A percentile compares a stretch with the other conserved stretches of the same genome.
These are phyloP conservation scores for Elysia crispata DNA, from an alignment of 2,888 invertebrate species.

Conservation along the genomic window DNA sequence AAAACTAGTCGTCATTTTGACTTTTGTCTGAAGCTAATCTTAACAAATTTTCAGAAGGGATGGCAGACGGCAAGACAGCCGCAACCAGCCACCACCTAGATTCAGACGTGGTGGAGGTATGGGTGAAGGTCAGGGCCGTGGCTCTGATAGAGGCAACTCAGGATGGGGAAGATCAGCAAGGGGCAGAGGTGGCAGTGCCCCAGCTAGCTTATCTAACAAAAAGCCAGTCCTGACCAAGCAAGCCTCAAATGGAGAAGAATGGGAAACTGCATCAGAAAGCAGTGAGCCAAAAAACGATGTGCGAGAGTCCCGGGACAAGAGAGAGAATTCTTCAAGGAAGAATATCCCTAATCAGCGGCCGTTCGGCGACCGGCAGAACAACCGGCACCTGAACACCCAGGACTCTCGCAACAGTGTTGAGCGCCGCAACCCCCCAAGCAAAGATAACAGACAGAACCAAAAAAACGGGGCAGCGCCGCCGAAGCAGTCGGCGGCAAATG, in stretches of 20 bases:
- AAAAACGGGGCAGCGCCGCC: conserved; percentile 72
- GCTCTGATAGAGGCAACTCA: conserved; percentile 68
- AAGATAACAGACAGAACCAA: conserved; percentile 49
- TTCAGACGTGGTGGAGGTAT: conserved; percentile 61
- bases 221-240: conserved; percentile 74
- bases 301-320: conserved; percentile 59
- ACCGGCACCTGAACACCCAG: conserved; percentile 51
- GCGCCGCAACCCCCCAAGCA: conserved; percentile 57
- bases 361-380: conserved; percentile 70
- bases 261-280: conserved; percentile 89
- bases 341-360: conserved; percentile 77
- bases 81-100: conserved; percentile 67
- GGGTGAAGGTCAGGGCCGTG: conserved; percentile 66
- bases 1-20: too few species aligned
- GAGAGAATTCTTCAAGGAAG: conserved; percentile 66
- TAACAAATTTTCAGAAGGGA: conserved; percentile 50
- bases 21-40: too few species aligned
- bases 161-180: conserved; percentile 81
- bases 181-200: conserved; percentile 58
- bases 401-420: conserved; percentile 50
- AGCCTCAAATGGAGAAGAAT: conserved; percentile 79
- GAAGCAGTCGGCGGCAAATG: conserved; percentile 63
- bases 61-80: conserved; percentile 55
- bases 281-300: conserved; percentile 80
- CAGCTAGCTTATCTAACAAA: conserved; percentile 59